phyloP scores from a whole-genome alignment of 2,797 vertebrate genomes.

The Setipinna tenuifilis region DNA sequence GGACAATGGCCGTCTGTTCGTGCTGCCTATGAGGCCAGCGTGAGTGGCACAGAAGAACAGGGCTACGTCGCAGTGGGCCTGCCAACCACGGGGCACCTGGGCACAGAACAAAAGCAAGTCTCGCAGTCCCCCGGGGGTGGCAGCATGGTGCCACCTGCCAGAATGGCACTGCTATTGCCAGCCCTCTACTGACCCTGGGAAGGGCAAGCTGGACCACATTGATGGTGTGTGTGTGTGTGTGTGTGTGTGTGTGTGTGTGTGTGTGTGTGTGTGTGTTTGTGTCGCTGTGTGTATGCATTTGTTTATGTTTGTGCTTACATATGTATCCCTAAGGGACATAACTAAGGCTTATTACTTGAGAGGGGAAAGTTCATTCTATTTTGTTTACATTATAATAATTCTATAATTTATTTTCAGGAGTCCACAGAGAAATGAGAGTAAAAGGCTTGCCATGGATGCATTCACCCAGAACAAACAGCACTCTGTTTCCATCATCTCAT shows the following conservation, averaged over 20 bases:
- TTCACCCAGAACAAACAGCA: slow-evolving; percentile 4
- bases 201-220: background rate
- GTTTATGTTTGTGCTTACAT: background rate
- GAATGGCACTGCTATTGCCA: background rate
- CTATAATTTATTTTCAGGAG: background rate
- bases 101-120: background rate
- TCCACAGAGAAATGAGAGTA: slow-evolving; percentile 13
- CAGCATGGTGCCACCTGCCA: background rate
- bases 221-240: background rate
- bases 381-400: background rate
- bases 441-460: background rate
- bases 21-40: background rate
- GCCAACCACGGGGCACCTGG: slow-evolving; percentile 4
- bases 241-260: background rate
- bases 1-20: background rate
- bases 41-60: background rate
- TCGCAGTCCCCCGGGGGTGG: background rate
- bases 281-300: background rate
- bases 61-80: background rate
- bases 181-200: background rate
- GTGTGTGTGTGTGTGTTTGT: background rate
- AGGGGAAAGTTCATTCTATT: background rate
- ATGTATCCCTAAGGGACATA: background rate
- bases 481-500: background rate
- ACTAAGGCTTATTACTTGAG: background rate